Evolutionary conservation across 2,797 vertebrate species (phyloP).

Genomic region (Mionectes olivaceus): DNA sequence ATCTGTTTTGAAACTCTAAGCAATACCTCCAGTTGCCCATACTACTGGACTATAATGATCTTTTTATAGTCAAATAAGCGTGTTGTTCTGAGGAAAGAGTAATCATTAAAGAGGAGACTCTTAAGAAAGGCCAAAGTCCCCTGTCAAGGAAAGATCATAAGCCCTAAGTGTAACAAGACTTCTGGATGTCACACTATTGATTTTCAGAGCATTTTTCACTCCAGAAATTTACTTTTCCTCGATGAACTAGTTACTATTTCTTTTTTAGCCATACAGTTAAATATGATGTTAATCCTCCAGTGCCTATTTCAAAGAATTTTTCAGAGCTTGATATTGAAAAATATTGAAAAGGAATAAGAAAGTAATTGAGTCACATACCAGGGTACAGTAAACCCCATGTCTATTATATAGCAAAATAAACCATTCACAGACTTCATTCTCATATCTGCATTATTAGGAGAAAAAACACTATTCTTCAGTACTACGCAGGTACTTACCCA

Average conservation of each 20-base stretch:
- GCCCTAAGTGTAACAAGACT: background rate
- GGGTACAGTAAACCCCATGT: background rate
- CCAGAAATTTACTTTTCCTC: background rate
- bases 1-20: background rate
- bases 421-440: background rate
- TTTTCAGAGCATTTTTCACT: background rate
- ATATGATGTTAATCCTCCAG: background rate
- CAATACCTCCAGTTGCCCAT: background rate
- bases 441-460: background rate
- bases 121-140: conserved; percentile 51
- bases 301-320: background rate
- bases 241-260: background rate
- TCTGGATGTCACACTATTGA: background rate
- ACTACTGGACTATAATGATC: background rate
- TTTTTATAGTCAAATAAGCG: conserved; percentile 16
- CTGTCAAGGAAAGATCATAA: background rate
- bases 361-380: background rate
- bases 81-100: background rate
- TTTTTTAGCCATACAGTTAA: background rate
- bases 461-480: background rate
- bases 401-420: background rate
- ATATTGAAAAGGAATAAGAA: background rate
- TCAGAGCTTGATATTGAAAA: background rate
- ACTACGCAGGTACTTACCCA: background rate
- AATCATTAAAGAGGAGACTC: conserved; percentile 66